Conservation (phyloP, 2,797 vertebrate genomes). For the Anabas testudineus region DNA sequence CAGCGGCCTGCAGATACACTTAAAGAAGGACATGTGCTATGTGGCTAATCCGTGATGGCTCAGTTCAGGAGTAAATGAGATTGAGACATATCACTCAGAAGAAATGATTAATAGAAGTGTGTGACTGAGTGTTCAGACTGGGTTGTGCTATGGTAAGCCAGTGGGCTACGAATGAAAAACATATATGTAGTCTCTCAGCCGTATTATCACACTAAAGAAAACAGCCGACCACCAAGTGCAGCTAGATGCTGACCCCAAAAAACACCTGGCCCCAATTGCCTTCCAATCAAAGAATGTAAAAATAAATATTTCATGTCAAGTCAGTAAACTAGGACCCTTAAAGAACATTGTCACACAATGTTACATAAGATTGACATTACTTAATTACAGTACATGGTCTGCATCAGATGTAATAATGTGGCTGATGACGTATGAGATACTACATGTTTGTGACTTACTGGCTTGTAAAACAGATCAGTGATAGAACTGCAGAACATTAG, state of each 20-base stretch:
- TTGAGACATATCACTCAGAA: neutral
- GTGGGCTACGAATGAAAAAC: neutral
- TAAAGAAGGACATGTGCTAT: slow-evolving; percentile 71
- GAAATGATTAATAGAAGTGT: neutral
- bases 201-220: no score
- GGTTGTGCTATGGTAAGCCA: neutral
- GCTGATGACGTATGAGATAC: neutral
- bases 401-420: no score
- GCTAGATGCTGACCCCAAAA: no score
- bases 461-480: neutral
- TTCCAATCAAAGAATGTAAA: no score
- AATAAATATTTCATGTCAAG: no score
- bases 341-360: no score
- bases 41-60: slow-evolving; percentile 45
- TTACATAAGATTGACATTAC: no score
- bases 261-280: no score
- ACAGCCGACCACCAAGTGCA: no score
- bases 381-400: no score
- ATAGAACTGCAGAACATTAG: neutral
- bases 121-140: neutral
- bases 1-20: slow-evolving; percentile 75
- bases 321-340: no score
- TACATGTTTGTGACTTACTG: neutral
- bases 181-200: no score
- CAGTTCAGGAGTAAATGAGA: accelerated